phyloP scores from a whole-genome alignment of 1,140 invertebrate species.

The Batillaria attramentaria region DNA sequence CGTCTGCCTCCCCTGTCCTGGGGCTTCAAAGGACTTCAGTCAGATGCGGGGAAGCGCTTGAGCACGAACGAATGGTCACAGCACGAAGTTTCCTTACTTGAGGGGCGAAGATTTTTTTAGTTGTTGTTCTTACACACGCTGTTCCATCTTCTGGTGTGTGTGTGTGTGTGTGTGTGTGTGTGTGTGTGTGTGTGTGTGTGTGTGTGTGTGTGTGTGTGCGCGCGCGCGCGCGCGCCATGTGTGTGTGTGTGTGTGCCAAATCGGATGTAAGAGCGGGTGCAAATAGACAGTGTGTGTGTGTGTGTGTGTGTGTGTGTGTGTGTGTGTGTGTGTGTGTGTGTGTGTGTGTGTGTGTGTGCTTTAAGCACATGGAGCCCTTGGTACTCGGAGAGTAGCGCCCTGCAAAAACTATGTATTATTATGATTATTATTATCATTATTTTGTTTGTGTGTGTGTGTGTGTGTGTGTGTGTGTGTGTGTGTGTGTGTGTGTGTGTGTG shows the following conservation, averaged over 20 bases:
- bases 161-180: background rate
- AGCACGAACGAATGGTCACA: background rate
- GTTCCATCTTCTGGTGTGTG: background rate
- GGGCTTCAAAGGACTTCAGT: background rate
- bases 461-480: background rate
- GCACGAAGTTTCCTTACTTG: background rate
- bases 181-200: background rate
- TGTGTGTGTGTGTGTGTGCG: background rate
- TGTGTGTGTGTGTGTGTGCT: background rate
- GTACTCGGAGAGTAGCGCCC: background rate
- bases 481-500: background rate
- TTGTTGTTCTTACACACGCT: too few species aligned
- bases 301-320: background rate
- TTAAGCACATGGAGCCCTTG: background rate
- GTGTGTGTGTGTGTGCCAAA: background rate
- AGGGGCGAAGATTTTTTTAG: too few species aligned
- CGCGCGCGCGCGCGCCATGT: background rate
- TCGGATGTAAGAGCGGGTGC: background rate
- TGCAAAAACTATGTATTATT: background rate
- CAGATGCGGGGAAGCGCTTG: background rate
- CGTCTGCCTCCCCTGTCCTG: background rate
- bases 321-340: background rate
- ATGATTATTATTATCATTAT: background rate
- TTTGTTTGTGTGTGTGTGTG: background rate
- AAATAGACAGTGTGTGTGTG: background rate